Evolutionary conservation across 1,140 invertebrate genomes (phyloP).

Genomic region (Rhopalosiphum maidis): DNA sequence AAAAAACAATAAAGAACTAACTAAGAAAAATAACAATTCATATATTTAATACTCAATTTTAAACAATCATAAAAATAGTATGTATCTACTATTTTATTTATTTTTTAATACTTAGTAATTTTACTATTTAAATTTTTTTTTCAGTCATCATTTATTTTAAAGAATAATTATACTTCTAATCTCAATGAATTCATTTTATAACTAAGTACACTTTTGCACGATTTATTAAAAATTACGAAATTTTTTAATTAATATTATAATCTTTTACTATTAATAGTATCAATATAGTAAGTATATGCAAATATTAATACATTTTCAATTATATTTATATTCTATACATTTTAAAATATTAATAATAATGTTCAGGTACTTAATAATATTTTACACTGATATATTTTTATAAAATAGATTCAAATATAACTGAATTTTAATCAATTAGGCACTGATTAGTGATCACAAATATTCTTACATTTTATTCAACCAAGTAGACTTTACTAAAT

Average conservation of each 20-base stretch:
- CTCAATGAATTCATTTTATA: too few species aligned
- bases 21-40: not conserved
- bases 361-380: not conserved
- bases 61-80: not conserved
- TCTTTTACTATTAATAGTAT: too few species aligned
- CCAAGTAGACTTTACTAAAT: conserved; percentile 66
- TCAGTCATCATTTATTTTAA: not conserved
- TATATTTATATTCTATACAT: not conserved
- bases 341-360: not conserved
- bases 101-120: not conserved
- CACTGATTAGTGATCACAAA: not conserved
- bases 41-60: not conserved
- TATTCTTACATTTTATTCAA: not conserved
- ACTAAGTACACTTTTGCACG: too few species aligned
- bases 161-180: not conserved
- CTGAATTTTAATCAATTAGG: not conserved
- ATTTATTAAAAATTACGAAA: too few species aligned
- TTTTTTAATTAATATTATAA: too few species aligned
- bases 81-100: too few species aligned
- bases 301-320: not conserved
- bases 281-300: too few species aligned
- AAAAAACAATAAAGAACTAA: not conserved
- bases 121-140: not conserved
- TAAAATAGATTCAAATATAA: not conserved
- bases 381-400: not conserved